Percentiles rank a stretch among this genome's conserved stretches.
Conservation (phyloP, 2,113 vertebrate genomes). For the Acanthochromis polyacanthus region DNA sequence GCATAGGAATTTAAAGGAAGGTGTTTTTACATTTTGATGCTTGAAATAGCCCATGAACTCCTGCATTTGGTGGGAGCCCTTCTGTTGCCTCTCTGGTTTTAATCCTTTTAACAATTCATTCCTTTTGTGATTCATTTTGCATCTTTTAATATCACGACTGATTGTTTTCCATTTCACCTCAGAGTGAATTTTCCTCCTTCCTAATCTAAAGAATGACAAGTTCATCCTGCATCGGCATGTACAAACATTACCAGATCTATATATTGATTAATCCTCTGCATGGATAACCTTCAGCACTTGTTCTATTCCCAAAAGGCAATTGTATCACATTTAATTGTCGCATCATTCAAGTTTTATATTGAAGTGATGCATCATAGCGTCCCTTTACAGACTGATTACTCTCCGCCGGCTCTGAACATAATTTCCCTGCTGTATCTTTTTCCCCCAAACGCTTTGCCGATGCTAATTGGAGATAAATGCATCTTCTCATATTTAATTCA, state of each 20-base stretch:
- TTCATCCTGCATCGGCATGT: neutral
- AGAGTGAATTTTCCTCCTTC: neutral
- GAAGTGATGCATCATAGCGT: constrained; percentile 36
- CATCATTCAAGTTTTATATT: constrained; percentile 39
- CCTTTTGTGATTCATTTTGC: constrained; percentile 10
- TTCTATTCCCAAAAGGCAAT: constrained; percentile 27
- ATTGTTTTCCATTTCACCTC: neutral
- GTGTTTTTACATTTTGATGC: too few relatives aligned
- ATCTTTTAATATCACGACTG: constrained; percentile 1
- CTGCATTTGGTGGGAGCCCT: constrained; percentile 14
- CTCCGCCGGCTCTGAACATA: constrained; percentile 22
- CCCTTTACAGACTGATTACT: constrained; percentile 50
- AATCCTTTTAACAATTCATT: constrained; percentile 19
- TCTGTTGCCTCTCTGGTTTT: constrained; percentile 27
- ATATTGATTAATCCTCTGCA: neutral
- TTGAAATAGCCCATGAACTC: neutral
- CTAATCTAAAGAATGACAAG: neutral
- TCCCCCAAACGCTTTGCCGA: constrained; percentile 35
- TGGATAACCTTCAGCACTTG: neutral
- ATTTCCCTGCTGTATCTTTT: constrained; percentile 45
- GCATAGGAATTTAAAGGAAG: too few relatives aligned
- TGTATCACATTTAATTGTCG: constrained; percentile 37
- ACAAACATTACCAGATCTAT: constrained; percentile 17
- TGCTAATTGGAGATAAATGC: constrained; percentile 58
- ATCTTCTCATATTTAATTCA: constrained; percentile 60